Evolutionary conservation across 2,113 vertebrate species (phyloP), one percentile per base, ranked within the genome.

Genomic region (Ornithorhynchus anatinus): DNA sequence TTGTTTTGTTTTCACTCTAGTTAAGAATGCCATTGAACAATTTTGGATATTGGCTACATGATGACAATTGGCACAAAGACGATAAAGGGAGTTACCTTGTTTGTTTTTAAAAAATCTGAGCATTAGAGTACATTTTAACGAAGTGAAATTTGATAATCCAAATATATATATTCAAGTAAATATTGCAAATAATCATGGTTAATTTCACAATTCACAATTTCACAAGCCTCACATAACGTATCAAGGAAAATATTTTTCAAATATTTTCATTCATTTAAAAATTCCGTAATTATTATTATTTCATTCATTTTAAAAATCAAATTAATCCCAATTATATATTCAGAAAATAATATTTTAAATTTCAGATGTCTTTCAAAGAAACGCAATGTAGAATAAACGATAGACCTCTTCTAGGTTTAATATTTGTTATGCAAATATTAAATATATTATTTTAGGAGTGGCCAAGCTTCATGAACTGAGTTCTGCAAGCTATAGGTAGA

Each of bases 131-230:
- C 35, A 29, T 73, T 59, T 66, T 44, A 0, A 0, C 6, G 27
- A 23, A 77, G 56, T 45, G 67, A 69, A 69, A 63, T 36, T 86
- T 84, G 81, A 45, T 40, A 77, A 83, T 84, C 88, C 74, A 88
- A 81, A 88, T n/a, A 81, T 43, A 76, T 76, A 58, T 71, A 40
- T 29, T 61, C 67, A 70, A 77, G 20, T 80, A 86, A 67, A 16
- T 8, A 82, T 82, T 82, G 48, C 65, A 87, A 80, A 72, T 80
- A 88, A 70, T 66, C 82, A 79, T 75, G 71, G 37, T 8, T 84
- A 82, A 79, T 52, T 63, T 51, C 68, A 59, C 29, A 78, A 44
- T 39, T 33, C 56, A 63, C 32, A n/a, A n/a, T 50, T 74, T 81
- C 14, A 57, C 59, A 70, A 80, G 82, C 53, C 53, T 72, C 75